Percentiles rank a stretch among this genome's conserved stretches.
These are phyloP conservation scores for Calephelis virginiensis DNA, from an alignment of 1,140 invertebrate genomes.

Conservation along the genomic window DNA sequence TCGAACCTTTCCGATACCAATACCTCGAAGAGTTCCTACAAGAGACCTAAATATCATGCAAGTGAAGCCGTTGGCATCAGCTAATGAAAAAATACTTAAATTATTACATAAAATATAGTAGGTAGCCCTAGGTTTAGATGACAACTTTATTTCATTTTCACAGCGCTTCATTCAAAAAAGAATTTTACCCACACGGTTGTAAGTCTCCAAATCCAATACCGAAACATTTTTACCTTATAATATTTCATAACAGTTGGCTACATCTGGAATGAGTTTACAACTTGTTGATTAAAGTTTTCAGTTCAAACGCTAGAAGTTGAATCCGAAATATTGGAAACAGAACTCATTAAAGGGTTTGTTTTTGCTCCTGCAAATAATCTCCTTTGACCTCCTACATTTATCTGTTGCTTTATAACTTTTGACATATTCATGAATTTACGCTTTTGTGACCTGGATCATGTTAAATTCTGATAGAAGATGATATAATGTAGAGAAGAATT, in stretches of 20 bases:
- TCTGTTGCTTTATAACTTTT: neutral
- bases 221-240: neutral
- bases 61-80: no score
- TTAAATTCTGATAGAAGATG: no score
- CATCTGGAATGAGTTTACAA: constrained; percentile 11
- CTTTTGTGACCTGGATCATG: neutral
- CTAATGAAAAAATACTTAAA: no score
- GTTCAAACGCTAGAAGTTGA: neutral
- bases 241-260: constrained; percentile 4
- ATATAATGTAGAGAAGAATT: no score
- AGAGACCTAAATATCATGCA: no score
- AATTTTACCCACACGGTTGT: neutral
- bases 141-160: constrained; percentile 1
- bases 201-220: neutral
- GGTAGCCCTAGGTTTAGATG: neutral
- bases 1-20: no score
- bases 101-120: no score
- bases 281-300: constrained; percentile 11
- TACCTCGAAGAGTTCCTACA: no score
- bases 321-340: neutral
- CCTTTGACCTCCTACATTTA: neutral
- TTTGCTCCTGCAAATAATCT: neutral
- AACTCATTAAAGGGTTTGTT: constrained; percentile 1
- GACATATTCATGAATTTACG: neutral
- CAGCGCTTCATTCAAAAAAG: neutral